Conservation (phyloP, 2,797 vertebrate species). For the Dendrocincla tyrannina region DNA sequence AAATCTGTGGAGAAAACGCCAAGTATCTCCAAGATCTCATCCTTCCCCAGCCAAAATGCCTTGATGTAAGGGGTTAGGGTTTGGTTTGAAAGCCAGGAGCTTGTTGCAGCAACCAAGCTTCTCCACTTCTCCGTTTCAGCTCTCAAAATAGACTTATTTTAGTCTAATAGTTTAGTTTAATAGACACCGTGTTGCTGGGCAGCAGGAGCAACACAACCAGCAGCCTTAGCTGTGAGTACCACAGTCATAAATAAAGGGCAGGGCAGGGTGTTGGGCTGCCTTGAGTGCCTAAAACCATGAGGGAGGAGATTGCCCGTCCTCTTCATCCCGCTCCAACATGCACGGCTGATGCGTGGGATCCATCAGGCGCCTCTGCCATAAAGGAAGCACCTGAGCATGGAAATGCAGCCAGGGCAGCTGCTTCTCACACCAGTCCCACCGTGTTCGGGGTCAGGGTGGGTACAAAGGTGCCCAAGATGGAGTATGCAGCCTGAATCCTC, state of each 20-base stretch:
- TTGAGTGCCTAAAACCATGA: background rate
- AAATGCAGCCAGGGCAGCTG: accelerated
- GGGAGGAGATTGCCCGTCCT: accelerated
- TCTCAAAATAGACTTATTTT: background rate
- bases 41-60: background rate
- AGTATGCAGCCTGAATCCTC: background rate
- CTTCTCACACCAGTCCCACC: background rate
- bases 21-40: background rate
- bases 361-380: background rate
- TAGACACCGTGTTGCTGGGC: background rate
- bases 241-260: background rate
- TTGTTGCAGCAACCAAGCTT: background rate
- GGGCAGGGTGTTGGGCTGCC: background rate
- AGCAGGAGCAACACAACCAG: background rate
- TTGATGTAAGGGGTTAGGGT: background rate
- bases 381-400: background rate
- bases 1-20: background rate
- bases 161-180: background rate
- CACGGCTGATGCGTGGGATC: accelerated
- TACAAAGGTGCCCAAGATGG: background rate
- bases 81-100: background rate
- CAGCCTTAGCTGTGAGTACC: background rate
- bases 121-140: background rate
- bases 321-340: background rate
- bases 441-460: accelerated